Percentiles rank a stretch among this genome's conserved stretches.
Conservation (phyloP, 1,140 invertebrate genomes). For the Drosophila nasuta region DNA sequence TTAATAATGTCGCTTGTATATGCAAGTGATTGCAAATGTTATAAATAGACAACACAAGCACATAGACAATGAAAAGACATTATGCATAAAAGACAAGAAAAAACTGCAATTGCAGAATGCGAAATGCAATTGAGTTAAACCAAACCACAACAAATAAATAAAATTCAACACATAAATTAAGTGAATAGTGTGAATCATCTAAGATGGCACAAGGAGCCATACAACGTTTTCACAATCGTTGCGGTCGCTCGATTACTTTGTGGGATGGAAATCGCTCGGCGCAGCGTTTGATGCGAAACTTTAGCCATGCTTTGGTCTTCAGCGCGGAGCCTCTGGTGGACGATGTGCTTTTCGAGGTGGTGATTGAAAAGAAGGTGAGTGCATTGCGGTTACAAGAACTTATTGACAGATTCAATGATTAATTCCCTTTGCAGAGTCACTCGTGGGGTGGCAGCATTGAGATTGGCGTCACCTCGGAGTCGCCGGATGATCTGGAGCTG, state of each 20-base stretch:
- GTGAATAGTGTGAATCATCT: too few species aligned
- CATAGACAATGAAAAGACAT: slow-evolving; percentile 7
- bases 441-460: slow-evolving; percentile 96
- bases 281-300: slow-evolving; percentile 91
- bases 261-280: slow-evolving; percentile 93
- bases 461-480: slow-evolving; percentile 94
- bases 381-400: not conserved
- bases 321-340: slow-evolving; percentile 92
- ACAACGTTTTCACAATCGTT: slow-evolving; percentile 90
- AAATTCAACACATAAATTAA: too few species aligned
- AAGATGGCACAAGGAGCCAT: slow-evolving; percentile 20
- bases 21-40: not conserved
- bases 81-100: slow-evolving; percentile 8
- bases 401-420: not conserved
- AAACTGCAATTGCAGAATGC: slow-evolving; percentile 14
- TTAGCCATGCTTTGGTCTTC: slow-evolving; percentile 94
- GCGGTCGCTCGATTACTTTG: slow-evolving; percentile 92
- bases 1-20: not conserved
- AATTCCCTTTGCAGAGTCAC: slow-evolving; percentile 86
- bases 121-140: slow-evolving; percentile 6
- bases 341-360: slow-evolving; percentile 94
- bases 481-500: slow-evolving; percentile 92
- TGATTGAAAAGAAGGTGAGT: slow-evolving; percentile 93
- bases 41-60: not conserved
- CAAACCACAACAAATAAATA: not conserved